Percentiles rank a stretch among this genome's conserved stretches.
These are phyloP conservation scores for Plotosus lineatus DNA, from an alignment of 2,113 vertebrate species.

Conservation along the genomic window DNA sequence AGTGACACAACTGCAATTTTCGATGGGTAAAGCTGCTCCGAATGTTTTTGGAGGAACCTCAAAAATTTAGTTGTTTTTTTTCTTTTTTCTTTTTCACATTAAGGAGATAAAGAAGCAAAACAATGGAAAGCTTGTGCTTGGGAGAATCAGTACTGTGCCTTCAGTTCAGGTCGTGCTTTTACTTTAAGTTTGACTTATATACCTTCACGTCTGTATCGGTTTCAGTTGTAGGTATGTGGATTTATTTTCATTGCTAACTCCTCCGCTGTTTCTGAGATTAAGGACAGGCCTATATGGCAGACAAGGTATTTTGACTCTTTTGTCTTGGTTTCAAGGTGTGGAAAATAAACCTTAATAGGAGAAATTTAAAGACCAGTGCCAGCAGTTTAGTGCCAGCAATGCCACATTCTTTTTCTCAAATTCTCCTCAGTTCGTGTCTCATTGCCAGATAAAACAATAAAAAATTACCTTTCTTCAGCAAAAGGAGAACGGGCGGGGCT, in stretches of 20 bases:
- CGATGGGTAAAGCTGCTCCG: too few species aligned
- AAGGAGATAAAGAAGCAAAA: background rate
- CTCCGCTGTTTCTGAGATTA: background rate
- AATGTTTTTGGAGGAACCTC: too few species aligned
- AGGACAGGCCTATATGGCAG: background rate
- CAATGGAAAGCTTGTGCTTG: background rate
- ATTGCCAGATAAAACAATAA: slow-evolving; percentile 20
- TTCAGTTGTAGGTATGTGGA: background rate
- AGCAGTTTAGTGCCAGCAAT: slow-evolving; percentile 11
- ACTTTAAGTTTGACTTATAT: slow-evolving; percentile 5
- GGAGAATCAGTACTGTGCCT: background rate
- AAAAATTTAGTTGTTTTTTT: too few species aligned
- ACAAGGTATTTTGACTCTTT: background rate
- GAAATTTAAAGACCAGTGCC: background rate
- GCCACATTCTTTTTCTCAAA: background rate
- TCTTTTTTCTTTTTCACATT: background rate
- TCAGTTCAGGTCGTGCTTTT: background rate
- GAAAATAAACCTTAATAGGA: slow-evolving; percentile 13
- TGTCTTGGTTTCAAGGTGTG: slow-evolving; percentile 12
- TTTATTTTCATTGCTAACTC: slow-evolving; percentile 9
- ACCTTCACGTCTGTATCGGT: slow-evolving; percentile 18
- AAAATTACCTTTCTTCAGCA: background rate
- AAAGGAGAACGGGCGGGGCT: background rate
- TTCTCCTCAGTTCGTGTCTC: background rate
- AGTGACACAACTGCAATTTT: background rate